phyloP scores from a whole-genome alignment of 2,888 invertebrate species.

The Drosophila paranaensis region DNA sequence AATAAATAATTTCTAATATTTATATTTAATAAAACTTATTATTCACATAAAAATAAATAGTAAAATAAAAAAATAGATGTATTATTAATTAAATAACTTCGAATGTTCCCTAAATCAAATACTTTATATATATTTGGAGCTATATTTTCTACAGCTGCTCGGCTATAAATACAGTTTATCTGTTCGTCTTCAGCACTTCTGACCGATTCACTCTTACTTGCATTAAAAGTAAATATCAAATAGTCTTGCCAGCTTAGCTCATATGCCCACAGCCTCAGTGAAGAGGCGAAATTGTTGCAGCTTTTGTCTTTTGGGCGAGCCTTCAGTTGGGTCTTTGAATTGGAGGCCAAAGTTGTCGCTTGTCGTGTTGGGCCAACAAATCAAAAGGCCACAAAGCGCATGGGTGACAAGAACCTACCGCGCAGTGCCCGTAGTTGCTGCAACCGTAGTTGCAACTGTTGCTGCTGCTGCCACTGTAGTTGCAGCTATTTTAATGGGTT shows the following conservation, averaged over 20 bases:
- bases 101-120: too few relatives aligned
- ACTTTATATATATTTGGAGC: too few relatives aligned
- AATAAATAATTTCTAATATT: too few relatives aligned
- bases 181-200: not conserved
- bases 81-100: too few relatives aligned
- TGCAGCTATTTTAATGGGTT: constrained; percentile 77
- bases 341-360: constrained; percentile 73
- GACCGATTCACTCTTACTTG: too few relatives aligned
- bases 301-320: not conserved
- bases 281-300: not conserved
- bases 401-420: constrained; percentile 74
- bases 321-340: constrained; percentile 12
- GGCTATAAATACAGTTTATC: not conserved
- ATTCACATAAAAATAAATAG: too few relatives aligned
- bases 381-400: constrained; percentile 51
- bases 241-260: not conserved
- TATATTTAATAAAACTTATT: too few relatives aligned
- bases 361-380: constrained; percentile 65
- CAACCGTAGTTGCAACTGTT: constrained; percentile 17
- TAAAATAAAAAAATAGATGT: too few relatives aligned
- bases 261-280: not conserved
- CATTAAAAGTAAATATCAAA: not conserved
- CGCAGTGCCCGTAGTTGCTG: constrained; percentile 34
- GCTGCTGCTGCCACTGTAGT: constrained; percentile 40
- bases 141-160: too few relatives aligned